These are phyloP conservation scores for Parthenolecanium corni DNA, from an alignment of 2,888 invertebrate genomes.

Conservation along the genomic window DNA sequence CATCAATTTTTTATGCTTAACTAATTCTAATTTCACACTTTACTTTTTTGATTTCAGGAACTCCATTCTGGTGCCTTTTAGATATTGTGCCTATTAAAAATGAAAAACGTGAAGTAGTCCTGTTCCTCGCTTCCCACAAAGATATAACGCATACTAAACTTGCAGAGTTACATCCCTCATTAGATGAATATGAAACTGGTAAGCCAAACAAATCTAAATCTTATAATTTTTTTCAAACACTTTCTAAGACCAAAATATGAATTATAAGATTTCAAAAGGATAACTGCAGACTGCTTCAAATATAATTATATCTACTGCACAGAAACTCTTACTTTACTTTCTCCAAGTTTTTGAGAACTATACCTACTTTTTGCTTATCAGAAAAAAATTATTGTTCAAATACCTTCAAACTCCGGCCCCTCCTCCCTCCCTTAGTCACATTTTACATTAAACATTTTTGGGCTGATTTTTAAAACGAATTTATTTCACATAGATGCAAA, in stretches of 20 bases:
- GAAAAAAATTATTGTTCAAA: too few relatives aligned
- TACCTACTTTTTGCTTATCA: background rate
- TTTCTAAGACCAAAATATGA: background rate
- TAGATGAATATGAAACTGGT: slow-evolving; percentile 61
- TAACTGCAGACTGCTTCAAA: too few relatives aligned
- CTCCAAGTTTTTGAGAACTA: background rate
- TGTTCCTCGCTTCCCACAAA: slow-evolving; percentile 92
- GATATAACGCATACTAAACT: slow-evolving; percentile 88
- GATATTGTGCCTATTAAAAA: slow-evolving; percentile 98
- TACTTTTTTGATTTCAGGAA: slow-evolving; percentile 47
- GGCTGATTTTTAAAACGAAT: too few relatives aligned
- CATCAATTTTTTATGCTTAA: too few relatives aligned
- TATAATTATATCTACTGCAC: too few relatives aligned
- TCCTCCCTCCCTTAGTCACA: too few relatives aligned
- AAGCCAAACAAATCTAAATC: background rate
- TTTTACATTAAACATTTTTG: too few relatives aligned
- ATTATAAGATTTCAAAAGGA: too few relatives aligned
- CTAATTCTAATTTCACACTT: too few relatives aligned
- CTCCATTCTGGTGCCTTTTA: slow-evolving; percentile 88
- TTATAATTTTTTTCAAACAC: background rate
- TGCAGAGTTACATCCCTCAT: slow-evolving; percentile 56
- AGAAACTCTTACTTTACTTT: too few relatives aligned
- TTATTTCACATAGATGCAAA: slow-evolving; percentile 76
- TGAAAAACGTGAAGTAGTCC: slow-evolving; percentile 91
- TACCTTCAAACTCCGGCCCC: too few relatives aligned